Evolutionary conservation across 2,113 vertebrate genomes (phyloP), one percentile per base, ranked within the genome.

Genomic region (Engraulis encrasicolus): DNA sequence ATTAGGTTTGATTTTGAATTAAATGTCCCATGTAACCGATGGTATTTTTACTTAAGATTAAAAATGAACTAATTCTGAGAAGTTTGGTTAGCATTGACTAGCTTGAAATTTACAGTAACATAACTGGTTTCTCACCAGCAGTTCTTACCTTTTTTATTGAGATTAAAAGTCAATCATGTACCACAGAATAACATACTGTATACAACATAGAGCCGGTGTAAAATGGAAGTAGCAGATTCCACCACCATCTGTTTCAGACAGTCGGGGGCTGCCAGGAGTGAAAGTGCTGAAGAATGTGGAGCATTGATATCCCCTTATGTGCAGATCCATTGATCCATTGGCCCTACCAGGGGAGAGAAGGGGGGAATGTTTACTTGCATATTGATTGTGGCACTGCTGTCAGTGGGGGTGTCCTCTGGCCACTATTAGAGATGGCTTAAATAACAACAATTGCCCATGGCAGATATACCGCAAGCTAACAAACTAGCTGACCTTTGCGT

Each of bases 401-500:
- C n/a, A n/a, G n/a, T 27, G 31, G 66, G 17, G 66, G 27, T 15
- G 34, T 74, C 66, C 66, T 34, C 1, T 74, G 66, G 66, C 9
- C 31, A 11, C 31, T 74, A 74, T 74, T 34, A 36, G 49, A 34
- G 37, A 79, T 6, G 58, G 14, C 80, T 50, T 40, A 45, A 81
- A 78, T 54, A 79, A 20, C 23, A 78, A 6, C 18, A n/a, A 23
- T 20, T 15, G n/a, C 78, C 54, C 78, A 17, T 80, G 36, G 79
- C 19, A 36, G 50, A 37, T 19, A 27, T 48, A 40, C 23, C 12
- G 34, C 17, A n/a, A 54, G 5, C 80, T 7, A 48, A 66, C 40
- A 23, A n/a, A 34, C n/a, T 86, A 48, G 36, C 58, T 34, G 45
- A 79, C 27, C 83, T 48, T 37, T 83, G 40, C 34, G 27, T 77